Percentiles rank a stretch among this genome's conserved stretches.
Conservation (phyloP, 2,888 invertebrate species). For the Conus canariensis region DNA sequence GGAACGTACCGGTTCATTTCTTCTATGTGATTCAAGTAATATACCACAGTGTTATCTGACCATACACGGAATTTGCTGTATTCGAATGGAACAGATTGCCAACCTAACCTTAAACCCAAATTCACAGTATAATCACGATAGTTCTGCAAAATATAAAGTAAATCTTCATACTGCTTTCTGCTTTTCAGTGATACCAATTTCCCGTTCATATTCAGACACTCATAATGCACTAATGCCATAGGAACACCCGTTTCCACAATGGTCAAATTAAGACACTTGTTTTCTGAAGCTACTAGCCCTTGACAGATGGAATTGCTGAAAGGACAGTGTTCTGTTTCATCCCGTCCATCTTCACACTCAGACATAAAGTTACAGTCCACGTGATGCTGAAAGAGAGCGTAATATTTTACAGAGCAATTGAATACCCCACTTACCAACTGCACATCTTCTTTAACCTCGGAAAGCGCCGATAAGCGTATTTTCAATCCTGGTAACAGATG, state of each 20-base stretch:
- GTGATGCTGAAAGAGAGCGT: background rate
- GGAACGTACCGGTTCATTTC: background rate
- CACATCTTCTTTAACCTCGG: too few species aligned
- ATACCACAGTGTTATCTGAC: background rate
- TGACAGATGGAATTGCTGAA: background rate
- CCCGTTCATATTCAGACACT: background rate
- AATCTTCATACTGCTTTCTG: background rate
- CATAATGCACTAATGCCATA: background rate
- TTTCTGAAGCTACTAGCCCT: background rate
- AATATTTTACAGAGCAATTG: background rate
- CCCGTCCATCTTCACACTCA: conserved; percentile 14
- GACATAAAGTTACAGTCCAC: background rate
- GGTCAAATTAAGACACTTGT: background rate
- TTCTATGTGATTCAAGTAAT: background rate
- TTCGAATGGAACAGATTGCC: background rate
- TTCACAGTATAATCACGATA: background rate
- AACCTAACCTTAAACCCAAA: background rate
- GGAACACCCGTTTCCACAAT: background rate
- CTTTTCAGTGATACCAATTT: background rate
- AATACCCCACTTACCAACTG: background rate
- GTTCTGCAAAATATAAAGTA: background rate
- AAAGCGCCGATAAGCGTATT: too few species aligned
- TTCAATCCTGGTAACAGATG: too few species aligned
- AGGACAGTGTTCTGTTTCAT: conserved; percentile 14
- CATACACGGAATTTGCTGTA: background rate